Conservation (phyloP, 1,140 invertebrate genomes). For the Anthonomus grandis region DNA sequence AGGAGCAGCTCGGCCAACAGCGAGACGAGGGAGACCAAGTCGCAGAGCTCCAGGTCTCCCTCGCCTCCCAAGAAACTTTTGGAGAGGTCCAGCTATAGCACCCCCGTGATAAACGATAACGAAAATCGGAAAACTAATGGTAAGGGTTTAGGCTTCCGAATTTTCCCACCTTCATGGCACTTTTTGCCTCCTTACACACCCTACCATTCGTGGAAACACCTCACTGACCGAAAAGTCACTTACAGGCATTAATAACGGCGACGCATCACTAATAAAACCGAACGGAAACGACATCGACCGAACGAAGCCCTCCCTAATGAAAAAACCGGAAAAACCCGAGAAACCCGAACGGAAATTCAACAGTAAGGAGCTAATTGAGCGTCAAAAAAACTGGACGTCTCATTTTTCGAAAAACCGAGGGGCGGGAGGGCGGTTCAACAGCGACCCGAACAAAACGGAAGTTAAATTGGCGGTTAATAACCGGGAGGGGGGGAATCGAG, state of each 20-base stretch:
- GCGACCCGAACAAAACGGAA: constrained; percentile 56
- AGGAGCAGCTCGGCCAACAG: constrained; percentile 43
- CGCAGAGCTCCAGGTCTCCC: constrained; percentile 39
- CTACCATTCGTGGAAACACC: no score
- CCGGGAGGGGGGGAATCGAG: constrained; percentile 46
- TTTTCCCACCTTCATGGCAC: no score
- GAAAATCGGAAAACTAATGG: constrained; percentile 38
- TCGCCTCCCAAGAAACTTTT: constrained; percentile 33
- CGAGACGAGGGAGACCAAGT: constrained; percentile 39
- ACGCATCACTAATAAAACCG: constrained; percentile 47
- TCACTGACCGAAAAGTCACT: no score
- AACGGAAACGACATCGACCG: constrained; percentile 47
- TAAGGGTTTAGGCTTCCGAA: no score
- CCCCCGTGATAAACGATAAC: constrained; percentile 30
- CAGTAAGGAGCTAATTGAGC: constrained; percentile 81
- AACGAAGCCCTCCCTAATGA: constrained; percentile 49
- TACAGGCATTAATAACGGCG: constrained; percentile 37
- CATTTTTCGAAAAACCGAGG: constrained; percentile 77
- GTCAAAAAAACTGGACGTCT: constrained; percentile 86
- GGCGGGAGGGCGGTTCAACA: constrained; percentile 58
- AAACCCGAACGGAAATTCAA: constrained; percentile 80
- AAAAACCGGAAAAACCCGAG: constrained; percentile 71
- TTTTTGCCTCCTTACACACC: no score
- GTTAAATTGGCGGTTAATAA: constrained; percentile 42
- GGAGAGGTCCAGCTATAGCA: constrained; percentile 17